Conservation (phyloP, 2,113 vertebrate genomes). For the Ramphastos sulfuratus region DNA sequence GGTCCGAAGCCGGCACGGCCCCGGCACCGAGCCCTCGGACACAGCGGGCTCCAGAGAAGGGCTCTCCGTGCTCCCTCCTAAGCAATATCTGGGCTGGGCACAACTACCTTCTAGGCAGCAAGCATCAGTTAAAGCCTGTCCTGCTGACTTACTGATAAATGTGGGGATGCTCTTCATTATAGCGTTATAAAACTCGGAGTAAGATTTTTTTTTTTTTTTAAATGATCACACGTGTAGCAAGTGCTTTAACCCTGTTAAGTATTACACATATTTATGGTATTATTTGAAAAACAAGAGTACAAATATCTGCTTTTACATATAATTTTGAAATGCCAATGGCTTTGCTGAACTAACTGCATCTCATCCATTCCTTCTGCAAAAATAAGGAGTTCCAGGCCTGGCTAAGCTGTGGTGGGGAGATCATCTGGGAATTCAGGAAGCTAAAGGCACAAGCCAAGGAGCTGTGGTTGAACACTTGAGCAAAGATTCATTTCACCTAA, state of each 20-base stretch:
- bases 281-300: neutral
- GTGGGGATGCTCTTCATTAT: neutral
- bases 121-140: neutral
- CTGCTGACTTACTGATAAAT: neutral
- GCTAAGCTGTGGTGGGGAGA: constrained; percentile 14
- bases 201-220: neutral
- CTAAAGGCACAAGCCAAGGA: constrained; percentile 34
- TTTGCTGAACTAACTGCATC: neutral
- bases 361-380: constrained; percentile 23
- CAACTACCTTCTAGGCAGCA: neutral
- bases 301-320: neutral
- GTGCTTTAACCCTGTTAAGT: neutral
- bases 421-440: constrained; percentile 69
- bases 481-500: constrained; percentile 60
- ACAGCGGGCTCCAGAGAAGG: fast-evolving
- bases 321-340: constrained; percentile 4
- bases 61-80: neutral
- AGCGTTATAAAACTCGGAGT: neutral
- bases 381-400: constrained; percentile 46
- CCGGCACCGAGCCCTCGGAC: fast-evolving
- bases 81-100: fast-evolving
- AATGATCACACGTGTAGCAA: neutral
- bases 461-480: constrained; percentile 55
- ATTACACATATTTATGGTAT: neutral
- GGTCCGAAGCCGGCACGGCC: neutral